These are phyloP conservation scores for Brachionus asplanchnoidis DNA, from an alignment of 1,140 invertebrate species.

Conservation along the genomic window DNA sequence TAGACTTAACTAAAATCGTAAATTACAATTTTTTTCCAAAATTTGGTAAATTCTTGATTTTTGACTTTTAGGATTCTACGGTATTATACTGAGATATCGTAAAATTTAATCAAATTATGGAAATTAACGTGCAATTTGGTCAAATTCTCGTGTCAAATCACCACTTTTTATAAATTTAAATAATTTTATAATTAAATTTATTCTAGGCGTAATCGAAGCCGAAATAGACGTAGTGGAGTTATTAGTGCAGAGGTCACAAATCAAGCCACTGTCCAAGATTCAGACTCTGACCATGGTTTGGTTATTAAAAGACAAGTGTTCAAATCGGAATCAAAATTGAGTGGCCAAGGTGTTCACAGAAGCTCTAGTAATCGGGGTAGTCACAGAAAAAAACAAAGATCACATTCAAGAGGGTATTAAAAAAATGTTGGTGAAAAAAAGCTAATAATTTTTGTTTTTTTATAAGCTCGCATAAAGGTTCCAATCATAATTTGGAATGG, in stretches of 20 bases:
- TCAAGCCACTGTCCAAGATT: neutral
- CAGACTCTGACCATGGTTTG: neutral
- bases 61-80: too few relatives aligned
- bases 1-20: too few relatives aligned
- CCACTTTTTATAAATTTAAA: neutral
- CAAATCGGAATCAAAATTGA: neutral
- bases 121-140: too few relatives aligned
- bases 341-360: neutral
- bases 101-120: too few relatives aligned
- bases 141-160: too few relatives aligned
- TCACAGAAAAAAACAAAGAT: neutral
- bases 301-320: neutral
- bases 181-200: neutral
- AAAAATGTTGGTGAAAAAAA: neutral
- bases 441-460: neutral
- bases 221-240: neutral
- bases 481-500: neutral
- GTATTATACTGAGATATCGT: too few relatives aligned
- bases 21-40: too few relatives aligned
- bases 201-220: neutral
- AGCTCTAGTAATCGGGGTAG: constrained; percentile 2
- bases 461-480: neutral
- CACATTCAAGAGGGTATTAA: constrained; percentile 5
- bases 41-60: too few relatives aligned
- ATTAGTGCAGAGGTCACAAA: neutral